Base-by-base conservation (phyloP, 2,797 vertebrate species). In the Hyperoplus lanceolatus region DNA sequence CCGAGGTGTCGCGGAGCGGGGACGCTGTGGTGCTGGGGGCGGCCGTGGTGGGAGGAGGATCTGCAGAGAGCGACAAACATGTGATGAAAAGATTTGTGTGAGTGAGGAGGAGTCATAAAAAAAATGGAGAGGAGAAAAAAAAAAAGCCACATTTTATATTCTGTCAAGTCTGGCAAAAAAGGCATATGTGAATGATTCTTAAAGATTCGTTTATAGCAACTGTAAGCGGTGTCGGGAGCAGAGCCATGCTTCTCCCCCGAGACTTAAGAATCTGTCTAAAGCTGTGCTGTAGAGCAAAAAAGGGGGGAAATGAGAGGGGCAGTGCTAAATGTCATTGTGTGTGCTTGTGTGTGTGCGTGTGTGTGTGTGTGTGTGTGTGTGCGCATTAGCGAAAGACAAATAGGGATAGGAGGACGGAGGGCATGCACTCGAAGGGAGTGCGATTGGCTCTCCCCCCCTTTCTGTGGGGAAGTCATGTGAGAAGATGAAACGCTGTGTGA, bases 41-140 rank as follows among this genome's bases (percentile, higher is more conserved):
- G 74, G 96, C 81, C 0, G 94, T 97, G 94, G 97, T 98, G 85
- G 98, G 96, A 85, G 97, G 97, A 91, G 97, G 97, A 94, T 99
- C 98, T 99, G 96, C 91, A 86, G 93, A 86, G 65, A 29, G 29
- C 29, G 29, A 29, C 0, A 63, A 74, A 85, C 51, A 75, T 39
- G 64, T 60, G 93, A 94, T 92, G 89, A 95, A 93, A 95, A 93
- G 94, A 93, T 95, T 87, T 94, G 95, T 94, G 93, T 90, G 91
- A 80, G 39, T 41, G 14, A 16, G 38, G 38, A 59, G 16, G 36
- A 69, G 62, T 82, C 49, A 29, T 59, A 59, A 61, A 82, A 73
- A 85, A 85, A 85, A 61, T 57, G 46, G 66, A 70, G 29, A 7
- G 42, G 51, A 41, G 42, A 74, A 65, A 70, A 59, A 41, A n/a